Evolutionary conservation across 2,888 invertebrate species (phyloP).

Genomic region (Watsonalla binaria): DNA sequence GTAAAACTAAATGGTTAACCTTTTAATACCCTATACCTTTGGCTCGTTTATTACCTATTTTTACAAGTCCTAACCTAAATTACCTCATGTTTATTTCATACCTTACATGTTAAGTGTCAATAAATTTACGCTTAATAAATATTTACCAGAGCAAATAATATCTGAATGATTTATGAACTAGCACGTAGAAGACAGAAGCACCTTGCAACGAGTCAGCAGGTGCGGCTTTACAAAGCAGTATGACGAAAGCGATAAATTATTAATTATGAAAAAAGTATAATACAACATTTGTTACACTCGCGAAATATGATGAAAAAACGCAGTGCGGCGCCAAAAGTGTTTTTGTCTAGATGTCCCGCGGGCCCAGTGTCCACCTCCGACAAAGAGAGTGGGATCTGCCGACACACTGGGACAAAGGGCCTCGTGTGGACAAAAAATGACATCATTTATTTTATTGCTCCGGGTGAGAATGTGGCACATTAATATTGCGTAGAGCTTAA

Average conservation of each 20-base stretch:
- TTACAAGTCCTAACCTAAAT: neutral
- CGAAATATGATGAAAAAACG: conserved; percentile 51
- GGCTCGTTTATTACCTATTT: too few species aligned
- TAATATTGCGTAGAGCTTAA: conserved; percentile 73
- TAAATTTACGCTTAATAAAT: conserved; percentile 2
- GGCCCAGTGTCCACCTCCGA: conserved; percentile 45
- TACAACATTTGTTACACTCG: conserved; percentile 50
- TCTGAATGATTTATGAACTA: conserved; percentile 53
- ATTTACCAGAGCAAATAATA: conserved; percentile 4
- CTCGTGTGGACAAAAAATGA: conserved; percentile 73
- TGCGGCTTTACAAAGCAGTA: conserved; percentile 56
- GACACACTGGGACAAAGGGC: conserved; percentile 62
- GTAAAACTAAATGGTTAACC: too few species aligned
- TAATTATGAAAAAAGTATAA: conserved; percentile 73
- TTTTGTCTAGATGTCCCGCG: conserved; percentile 72
- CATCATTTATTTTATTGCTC: conserved; percentile 78
- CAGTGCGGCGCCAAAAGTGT: conserved; percentile 70
- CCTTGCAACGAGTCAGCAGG: conserved; percentile 56
- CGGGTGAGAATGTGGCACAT: conserved; percentile 74
- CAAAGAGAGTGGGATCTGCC: conserved; percentile 57
- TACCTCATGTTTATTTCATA: neutral
- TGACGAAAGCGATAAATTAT: conserved; percentile 74
- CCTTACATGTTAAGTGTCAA: neutral
- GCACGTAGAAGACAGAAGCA: conserved; percentile 62
- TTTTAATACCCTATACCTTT: too few species aligned